Conservation (phyloP, 2,797 vertebrate species). For the Euthynnus affinis region DNA sequence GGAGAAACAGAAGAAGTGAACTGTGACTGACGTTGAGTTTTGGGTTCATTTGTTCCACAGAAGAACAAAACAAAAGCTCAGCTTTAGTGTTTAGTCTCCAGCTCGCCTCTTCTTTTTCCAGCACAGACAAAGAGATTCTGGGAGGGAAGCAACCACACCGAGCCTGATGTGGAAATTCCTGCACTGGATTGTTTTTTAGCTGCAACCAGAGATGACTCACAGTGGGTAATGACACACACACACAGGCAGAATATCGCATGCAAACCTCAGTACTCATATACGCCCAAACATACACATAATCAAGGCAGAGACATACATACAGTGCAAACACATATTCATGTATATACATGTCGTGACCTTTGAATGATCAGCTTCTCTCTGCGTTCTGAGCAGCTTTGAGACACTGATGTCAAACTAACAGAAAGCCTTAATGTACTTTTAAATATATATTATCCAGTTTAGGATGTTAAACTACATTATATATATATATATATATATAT, state of each 20-base stretch:
- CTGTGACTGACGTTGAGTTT: background rate
- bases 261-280: slow-evolving; percentile 6
- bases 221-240: slow-evolving; percentile 29
- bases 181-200: slow-evolving; percentile 39
- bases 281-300: slow-evolving; percentile 11
- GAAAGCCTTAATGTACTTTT: no score
- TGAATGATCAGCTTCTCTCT: no score
- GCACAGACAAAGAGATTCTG: slow-evolving; percentile 23
- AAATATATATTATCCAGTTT: no score
- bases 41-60: slow-evolving; percentile 8
- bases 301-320: background rate
- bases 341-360: no score
- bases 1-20: background rate
- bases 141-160: slow-evolving; percentile 25
- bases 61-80: slow-evolving; percentile 18
- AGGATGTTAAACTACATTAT: no score
- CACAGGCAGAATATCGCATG: slow-evolving; percentile 12
- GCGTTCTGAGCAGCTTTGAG: no score
- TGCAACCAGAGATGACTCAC: slow-evolving; percentile 61
- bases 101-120: slow-evolving; percentile 7
- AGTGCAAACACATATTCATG: no score
- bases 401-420: no score
- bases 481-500: no score
- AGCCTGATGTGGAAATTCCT: slow-evolving; percentile 52
- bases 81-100: slow-evolving; percentile 33